Conservation (phyloP, 1,140 invertebrate genomes). For the Lepidurus couesii region DNA sequence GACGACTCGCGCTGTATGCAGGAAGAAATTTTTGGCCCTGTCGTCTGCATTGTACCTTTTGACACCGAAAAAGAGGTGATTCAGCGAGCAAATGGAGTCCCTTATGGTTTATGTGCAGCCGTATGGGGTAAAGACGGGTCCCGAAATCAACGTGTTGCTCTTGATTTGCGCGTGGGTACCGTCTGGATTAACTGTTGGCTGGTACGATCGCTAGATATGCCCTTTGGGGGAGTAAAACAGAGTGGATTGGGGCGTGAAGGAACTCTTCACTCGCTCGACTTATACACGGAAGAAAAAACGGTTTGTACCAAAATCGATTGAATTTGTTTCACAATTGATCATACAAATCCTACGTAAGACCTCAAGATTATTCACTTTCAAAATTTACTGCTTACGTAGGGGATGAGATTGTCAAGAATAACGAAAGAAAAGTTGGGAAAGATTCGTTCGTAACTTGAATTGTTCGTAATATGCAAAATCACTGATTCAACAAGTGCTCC, state of each 20-base stretch:
- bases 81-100: conserved; percentile 46
- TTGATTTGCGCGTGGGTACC: conserved; percentile 52
- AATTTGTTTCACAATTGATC: neutral
- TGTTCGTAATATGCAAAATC: no score
- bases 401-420: no score
- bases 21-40: conserved; percentile 59
- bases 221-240: conserved; percentile 56
- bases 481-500: neutral
- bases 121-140: conserved; percentile 50
- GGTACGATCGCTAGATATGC: conserved; percentile 52
- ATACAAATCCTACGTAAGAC: no score
- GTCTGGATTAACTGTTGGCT: conserved; percentile 60
- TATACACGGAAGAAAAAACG: conserved; percentile 56
- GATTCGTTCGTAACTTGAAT: no score
- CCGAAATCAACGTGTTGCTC: conserved; percentile 48
- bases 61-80: conserved; percentile 51
- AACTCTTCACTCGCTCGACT: conserved; percentile 52
- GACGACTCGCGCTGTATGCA: conserved; percentile 49
- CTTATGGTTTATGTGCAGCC: conserved; percentile 53
- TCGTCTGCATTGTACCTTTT: conserved; percentile 53
- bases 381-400: no score
- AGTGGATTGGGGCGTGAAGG: conserved; percentile 55
- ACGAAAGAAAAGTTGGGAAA: no score
- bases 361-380: no score
- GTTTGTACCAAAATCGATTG: conserved; percentile 48